Evolutionary conservation across 2,113 vertebrate species (phyloP).

Genomic region (Hippocampus mohnikei): DNA sequence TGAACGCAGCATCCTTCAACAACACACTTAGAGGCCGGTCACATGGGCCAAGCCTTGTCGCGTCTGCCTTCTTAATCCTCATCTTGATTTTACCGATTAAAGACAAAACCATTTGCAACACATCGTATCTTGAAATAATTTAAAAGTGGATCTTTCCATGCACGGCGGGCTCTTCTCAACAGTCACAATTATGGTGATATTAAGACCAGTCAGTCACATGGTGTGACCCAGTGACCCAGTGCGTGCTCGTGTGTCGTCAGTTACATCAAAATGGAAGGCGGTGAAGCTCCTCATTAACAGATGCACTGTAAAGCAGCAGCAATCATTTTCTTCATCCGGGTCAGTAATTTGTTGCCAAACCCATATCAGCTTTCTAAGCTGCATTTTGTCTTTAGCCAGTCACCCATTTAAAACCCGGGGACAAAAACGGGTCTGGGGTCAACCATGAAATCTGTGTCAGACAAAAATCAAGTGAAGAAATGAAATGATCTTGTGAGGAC

Average conservation of each 20-base stretch:
- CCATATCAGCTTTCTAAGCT: slow-evolving; percentile 4
- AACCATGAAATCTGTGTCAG: slow-evolving; percentile 23
- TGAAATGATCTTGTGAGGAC: too few species aligned
- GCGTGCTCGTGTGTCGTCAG: not conserved
- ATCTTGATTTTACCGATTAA: not conserved
- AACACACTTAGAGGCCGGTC: not conserved
- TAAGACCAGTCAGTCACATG: not conserved
- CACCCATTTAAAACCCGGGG: not conserved
- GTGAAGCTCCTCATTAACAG: not conserved
- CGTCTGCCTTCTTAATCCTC: not conserved
- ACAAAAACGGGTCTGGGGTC: slow-evolving; percentile 11
- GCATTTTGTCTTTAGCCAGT: not conserved
- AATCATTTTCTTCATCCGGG: slow-evolving; percentile 18
- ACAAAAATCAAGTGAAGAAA: slow-evolving; percentile 16
- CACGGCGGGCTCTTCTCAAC: not conserved
- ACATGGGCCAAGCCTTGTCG: not conserved
- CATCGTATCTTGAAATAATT: not conserved
- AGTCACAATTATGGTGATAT: not conserved
- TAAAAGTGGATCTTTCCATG: too few species aligned
- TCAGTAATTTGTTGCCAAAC: slow-evolving; percentile 21
- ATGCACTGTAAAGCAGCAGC: slow-evolving; percentile 1
- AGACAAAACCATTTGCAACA: not conserved
- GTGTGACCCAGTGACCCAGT: not conserved
- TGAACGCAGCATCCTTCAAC: not conserved
- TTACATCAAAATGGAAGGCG: not conserved